These are phyloP conservation scores for Cerastoderma edule DNA, from an alignment of 2,888 invertebrate species.

Conservation along the genomic window DNA sequence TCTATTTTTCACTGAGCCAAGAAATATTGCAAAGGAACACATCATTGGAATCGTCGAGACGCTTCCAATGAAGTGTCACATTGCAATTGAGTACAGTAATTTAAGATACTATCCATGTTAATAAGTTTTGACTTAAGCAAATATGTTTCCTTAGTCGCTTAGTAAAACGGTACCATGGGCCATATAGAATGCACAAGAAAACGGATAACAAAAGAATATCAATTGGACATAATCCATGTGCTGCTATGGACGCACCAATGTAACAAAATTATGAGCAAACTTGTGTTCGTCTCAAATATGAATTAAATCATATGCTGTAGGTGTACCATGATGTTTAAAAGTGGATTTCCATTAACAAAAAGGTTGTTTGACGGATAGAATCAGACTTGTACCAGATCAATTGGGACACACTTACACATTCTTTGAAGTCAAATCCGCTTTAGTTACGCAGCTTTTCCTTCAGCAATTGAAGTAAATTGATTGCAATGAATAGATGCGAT, in stretches of 20 bases:
- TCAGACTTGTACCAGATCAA: not conserved
- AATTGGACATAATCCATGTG: not conserved
- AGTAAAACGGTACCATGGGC: too few species aligned
- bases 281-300: not conserved
- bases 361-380: not conserved
- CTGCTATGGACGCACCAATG: too few species aligned
- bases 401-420: conserved; percentile 10
- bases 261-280: not conserved
- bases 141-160: too few species aligned
- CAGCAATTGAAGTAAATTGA: conserved; percentile 1
- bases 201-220: too few species aligned
- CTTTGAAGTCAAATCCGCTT: conserved; percentile 18
- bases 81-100: too few species aligned
- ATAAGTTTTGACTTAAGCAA: too few species aligned
- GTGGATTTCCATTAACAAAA: not conserved
- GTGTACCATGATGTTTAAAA: not conserved
- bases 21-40: too few species aligned
- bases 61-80: too few species aligned
- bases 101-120: too few species aligned
- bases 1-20: too few species aligned
- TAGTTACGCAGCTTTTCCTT: not conserved
- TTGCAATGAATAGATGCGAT: not conserved
- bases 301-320: not conserved
- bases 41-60: too few species aligned
- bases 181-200: too few species aligned